Evolutionary conservation across 2,797 vertebrate genomes (phyloP).

Genomic region (Setipinna tenuifilis): DNA sequence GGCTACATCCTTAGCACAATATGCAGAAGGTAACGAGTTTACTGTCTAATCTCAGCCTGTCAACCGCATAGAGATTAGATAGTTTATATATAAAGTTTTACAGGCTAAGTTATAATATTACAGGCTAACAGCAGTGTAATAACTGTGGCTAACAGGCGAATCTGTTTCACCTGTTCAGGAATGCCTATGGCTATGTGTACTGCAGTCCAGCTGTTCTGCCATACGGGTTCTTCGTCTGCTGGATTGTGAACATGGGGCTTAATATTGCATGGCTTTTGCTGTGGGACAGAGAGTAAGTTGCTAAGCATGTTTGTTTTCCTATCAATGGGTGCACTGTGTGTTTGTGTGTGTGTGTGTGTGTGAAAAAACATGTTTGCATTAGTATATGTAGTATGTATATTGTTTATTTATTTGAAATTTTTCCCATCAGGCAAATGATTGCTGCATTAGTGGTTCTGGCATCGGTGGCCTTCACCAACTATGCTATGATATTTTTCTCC

Average conservation of each 20-base stretch:
- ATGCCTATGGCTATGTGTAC: constrained; percentile 66
- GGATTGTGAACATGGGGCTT: constrained; percentile 63
- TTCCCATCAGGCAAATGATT: constrained; percentile 68
- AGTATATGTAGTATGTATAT: background rate
- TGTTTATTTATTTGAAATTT: constrained; percentile 36
- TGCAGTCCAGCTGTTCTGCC: constrained; percentile 65
- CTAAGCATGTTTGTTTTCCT: background rate
- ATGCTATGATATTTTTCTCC: constrained; percentile 69
- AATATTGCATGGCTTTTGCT: constrained; percentile 43
- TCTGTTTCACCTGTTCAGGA: constrained; percentile 52
- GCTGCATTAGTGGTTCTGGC: constrained; percentile 73
- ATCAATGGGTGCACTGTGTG: background rate
- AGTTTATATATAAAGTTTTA: no score
- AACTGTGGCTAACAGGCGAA: background rate
- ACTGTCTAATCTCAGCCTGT: background rate
- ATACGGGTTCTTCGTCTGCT: constrained; percentile 63
- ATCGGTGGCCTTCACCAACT: constrained; percentile 71
- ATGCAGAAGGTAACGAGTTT: constrained; percentile 57
- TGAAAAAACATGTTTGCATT: background rate
- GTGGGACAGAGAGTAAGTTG: constrained; percentile 64
- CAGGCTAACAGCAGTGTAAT: no score
- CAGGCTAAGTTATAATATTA: background rate
- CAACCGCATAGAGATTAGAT: background rate
- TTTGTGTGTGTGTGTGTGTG: no score
- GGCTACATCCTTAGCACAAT: constrained; percentile 52